These are phyloP conservation scores for Pseudochirops corinnae DNA, from an alignment of 2,797 vertebrate species.

Conservation along the genomic window DNA sequence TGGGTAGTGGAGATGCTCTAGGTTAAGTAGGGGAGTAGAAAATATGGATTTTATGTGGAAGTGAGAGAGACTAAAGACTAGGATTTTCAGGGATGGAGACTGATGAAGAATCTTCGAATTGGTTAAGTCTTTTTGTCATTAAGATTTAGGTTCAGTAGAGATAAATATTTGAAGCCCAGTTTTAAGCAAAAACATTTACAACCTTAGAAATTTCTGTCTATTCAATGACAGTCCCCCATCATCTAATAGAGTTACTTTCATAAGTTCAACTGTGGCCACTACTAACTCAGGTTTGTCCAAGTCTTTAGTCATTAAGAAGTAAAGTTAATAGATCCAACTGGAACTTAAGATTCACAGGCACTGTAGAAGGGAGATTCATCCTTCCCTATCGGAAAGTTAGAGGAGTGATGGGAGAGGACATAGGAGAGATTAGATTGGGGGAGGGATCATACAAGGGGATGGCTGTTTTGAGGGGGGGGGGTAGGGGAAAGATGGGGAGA, in stretches of 20 bases:
- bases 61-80: not conserved
- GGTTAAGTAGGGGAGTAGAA: not conserved
- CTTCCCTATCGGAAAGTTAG: no score
- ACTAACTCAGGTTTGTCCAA: not conserved
- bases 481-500: no score
- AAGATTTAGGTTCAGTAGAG: not conserved
- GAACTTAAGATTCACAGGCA: no score
- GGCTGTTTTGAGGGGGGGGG: no score
- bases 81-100: not conserved
- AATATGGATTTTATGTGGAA: not conserved
- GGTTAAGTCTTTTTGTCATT: not conserved
- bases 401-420: no score
- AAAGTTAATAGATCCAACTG: not conserved
- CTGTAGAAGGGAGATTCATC: no score
- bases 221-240: not conserved
- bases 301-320: not conserved
- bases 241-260: not conserved
- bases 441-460: no score
- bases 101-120: not conserved
- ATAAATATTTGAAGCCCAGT: not conserved
- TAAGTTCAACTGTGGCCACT: not conserved
- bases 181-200: not conserved
- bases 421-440: no score
- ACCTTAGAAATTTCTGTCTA: not conserved
- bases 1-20: not conserved